phyloP scores from a whole-genome alignment of 2,113 vertebrate species.

The Paedocypris sp. region DNA sequence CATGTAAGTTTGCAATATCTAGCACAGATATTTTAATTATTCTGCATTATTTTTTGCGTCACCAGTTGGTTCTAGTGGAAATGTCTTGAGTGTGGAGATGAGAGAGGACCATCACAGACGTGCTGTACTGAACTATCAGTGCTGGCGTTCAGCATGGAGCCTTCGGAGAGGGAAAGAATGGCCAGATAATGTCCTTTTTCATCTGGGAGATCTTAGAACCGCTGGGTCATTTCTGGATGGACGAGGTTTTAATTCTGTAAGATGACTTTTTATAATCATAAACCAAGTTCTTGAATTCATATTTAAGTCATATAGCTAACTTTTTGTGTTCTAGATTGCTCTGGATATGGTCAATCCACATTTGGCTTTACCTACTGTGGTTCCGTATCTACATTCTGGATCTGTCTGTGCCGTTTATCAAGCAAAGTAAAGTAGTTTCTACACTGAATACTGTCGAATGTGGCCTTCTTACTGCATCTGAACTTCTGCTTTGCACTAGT shows the following conservation, averaged over 20 bases:
- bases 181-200: conserved; percentile 79
- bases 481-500: conserved; percentile 43
- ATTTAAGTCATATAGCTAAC: background rate
- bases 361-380: conserved; percentile 61
- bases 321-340: conserved; percentile 54
- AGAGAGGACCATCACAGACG: conserved; percentile 70
- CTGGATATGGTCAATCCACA: conserved; percentile 79
- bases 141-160: conserved; percentile 71
- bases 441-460: no score
- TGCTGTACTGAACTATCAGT: conserved; percentile 70
- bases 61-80: conserved; percentile 73
- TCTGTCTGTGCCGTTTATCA: conserved; percentile 77
- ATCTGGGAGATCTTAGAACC: conserved; percentile 62
- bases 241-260: conserved; percentile 69
- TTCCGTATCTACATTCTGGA: conserved; percentile 68
- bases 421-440: conserved; percentile 85
- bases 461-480: no score
- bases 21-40: no score
- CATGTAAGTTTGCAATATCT: no score
- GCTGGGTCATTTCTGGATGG: conserved; percentile 60
- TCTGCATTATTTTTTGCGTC: background rate
- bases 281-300: background rate
- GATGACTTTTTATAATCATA: conserved; percentile 16
- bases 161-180: conserved; percentile 62
- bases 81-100: conserved; percentile 75